phyloP scores from a whole-genome alignment of 2,888 invertebrate genomes.

The Caenorhabditis imperialis region DNA sequence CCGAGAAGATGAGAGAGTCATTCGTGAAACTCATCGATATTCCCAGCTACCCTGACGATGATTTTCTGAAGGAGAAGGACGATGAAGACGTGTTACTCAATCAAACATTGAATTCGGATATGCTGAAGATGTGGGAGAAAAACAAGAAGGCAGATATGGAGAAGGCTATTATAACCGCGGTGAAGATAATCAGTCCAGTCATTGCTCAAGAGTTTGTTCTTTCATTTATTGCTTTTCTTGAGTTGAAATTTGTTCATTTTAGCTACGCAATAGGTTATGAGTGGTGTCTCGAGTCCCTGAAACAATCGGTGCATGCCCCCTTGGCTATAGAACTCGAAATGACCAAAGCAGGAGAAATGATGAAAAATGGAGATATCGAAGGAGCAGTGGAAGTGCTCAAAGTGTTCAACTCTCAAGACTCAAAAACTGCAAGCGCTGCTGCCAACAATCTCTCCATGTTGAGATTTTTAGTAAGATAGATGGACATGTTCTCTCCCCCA shows the following conservation, averaged over 20 bases:
- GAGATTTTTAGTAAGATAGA: slow-evolving; percentile 84
- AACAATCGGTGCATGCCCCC: slow-evolving; percentile 87
- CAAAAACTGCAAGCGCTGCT: slow-evolving; percentile 88
- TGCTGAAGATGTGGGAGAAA: slow-evolving; percentile 85
- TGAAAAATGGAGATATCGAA: slow-evolving; percentile 61
- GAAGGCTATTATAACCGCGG: slow-evolving; percentile 87
- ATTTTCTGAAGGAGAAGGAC: slow-evolving; percentile 79
- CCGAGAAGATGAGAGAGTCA: slow-evolving; percentile 92
- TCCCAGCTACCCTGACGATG: slow-evolving; percentile 86
- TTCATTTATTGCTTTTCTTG: not conserved
- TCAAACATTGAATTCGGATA: slow-evolving; percentile 86
- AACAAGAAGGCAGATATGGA: slow-evolving; percentile 85
- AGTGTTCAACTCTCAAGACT: slow-evolving; percentile 83
- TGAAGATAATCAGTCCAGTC: slow-evolving; percentile 89
- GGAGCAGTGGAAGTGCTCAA: slow-evolving; percentile 61
- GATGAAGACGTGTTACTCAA: slow-evolving; percentile 68
- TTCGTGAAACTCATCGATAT: slow-evolving; percentile 92
- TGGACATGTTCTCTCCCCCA: not conserved
- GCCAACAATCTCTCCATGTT: slow-evolving; percentile 90
- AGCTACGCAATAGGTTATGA: slow-evolving; percentile 81
- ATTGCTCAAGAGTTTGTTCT: slow-evolving; percentile 82
- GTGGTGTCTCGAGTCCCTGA: slow-evolving; percentile 93
- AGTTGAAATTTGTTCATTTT: not conserved
- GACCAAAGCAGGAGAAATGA: slow-evolving; percentile 82
- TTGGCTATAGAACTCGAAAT: slow-evolving; percentile 91